Percentiles rank a stretch among this genome's conserved stretches.
phyloP scores from a whole-genome alignment of 2,113 vertebrate species.

The Trochalopteron elliotii region DNA sequence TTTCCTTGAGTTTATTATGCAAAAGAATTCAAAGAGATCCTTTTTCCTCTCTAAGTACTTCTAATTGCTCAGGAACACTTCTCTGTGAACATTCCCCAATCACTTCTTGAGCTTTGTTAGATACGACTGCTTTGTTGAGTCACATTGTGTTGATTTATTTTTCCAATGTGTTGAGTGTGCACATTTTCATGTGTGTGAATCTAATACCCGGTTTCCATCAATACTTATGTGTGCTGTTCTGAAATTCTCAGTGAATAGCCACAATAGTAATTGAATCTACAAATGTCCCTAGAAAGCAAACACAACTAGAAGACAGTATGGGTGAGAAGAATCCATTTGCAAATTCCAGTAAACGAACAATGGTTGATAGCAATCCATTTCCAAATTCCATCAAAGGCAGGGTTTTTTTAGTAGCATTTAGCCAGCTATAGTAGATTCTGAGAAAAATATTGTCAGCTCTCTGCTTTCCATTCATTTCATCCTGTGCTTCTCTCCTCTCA shows the following conservation, averaged over 20 bases:
- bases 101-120: slow-evolving; percentile 27
- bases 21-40: slow-evolving; percentile 39
- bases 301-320: neutral
- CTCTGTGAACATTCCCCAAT: slow-evolving; percentile 12
- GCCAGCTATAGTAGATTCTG: neutral
- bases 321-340: neutral
- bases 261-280: neutral
- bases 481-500: neutral
- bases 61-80: slow-evolving; percentile 48
- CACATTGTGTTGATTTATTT: slow-evolving; percentile 55
- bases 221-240: neutral
- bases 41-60: slow-evolving; percentile 38
- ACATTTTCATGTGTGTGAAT: neutral
- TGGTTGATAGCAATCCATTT: neutral
- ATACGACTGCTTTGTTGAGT: slow-evolving; percentile 43
- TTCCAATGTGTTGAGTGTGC: neutral
- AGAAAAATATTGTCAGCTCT: neutral
- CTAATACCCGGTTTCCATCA: slow-evolving; percentile 11
- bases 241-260: slow-evolving; percentile 16
- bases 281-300: slow-evolving; percentile 25
- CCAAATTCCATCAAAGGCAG: neutral
- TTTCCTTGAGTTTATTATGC: slow-evolving; percentile 53
- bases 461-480: neutral
- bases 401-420: neutral
- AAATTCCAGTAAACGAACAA: neutral